Percentiles rank a stretch among this genome's conserved stretches.
Evolutionary conservation across 2,797 vertebrate species (phyloP).

Genomic region (Pristis pectinata): DNA sequence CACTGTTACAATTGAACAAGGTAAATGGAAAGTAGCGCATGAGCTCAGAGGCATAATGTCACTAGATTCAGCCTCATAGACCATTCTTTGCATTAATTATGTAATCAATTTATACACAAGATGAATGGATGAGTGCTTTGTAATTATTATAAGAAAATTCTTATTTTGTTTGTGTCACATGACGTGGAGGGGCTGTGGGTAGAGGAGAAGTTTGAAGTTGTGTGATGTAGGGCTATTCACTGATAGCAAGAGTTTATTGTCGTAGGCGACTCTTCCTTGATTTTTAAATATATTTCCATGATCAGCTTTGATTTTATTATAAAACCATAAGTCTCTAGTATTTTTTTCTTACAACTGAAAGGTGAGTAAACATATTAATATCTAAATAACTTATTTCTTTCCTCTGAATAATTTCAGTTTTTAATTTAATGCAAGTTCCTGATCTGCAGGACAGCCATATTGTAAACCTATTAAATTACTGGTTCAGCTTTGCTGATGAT

Average conservation of each 20-base stretch:
- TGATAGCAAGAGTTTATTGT: neutral
- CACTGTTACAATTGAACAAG: neutral
- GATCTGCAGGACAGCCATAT: neutral
- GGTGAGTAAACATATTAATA: neutral
- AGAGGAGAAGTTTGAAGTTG: neutral
- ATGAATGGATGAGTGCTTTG: neutral
- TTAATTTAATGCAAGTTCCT: neutral
- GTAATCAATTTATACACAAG: neutral
- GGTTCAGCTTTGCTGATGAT: neutral
- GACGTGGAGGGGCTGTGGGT: neutral
- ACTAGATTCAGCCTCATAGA: neutral
- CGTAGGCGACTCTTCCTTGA: neutral
- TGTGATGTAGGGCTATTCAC: neutral
- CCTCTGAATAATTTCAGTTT: neutral
- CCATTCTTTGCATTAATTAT: neutral
- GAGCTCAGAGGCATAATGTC: neutral
- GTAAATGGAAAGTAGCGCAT: neutral
- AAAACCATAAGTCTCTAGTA: neutral
- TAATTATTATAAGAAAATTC: neutral
- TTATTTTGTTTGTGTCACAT: neutral
- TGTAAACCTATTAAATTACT: neutral
- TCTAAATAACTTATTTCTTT: neutral
- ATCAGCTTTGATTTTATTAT: neutral
- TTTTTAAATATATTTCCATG: neutral
- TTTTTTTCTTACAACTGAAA: neutral